These are phyloP conservation scores for Aethina tumida DNA, from an alignment of 1,140 invertebrate species.

Conservation along the genomic window DNA sequence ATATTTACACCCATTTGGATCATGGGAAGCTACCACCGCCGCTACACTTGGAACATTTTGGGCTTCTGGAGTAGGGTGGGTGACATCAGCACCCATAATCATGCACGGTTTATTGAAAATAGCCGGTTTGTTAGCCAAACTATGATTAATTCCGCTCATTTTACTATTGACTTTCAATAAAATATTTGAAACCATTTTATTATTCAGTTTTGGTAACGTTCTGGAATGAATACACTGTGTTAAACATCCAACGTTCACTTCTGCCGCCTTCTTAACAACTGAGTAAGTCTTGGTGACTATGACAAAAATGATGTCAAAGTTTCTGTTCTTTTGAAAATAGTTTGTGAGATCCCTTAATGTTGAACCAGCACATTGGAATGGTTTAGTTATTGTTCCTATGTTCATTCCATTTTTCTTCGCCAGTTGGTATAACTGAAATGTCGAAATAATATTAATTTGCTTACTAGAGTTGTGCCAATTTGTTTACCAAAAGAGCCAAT, in stretches of 20 bases:
- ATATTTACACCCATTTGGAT: constrained; percentile 51
- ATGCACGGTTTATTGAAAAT: constrained; percentile 32
- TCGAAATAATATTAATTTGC: not conserved
- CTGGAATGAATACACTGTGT: constrained; percentile 70
- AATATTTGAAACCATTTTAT: constrained; percentile 56
- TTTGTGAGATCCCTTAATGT: constrained; percentile 1
- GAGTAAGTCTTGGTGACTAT: constrained; percentile 37
- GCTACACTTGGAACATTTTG: constrained; percentile 54
- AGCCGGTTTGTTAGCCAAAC: constrained; percentile 33
- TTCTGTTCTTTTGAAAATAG: constrained; percentile 20
- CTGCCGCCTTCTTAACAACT: constrained; percentile 64
- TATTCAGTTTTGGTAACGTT: constrained; percentile 42
- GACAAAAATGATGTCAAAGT: constrained; percentile 42
- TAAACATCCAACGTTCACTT: constrained; percentile 60
- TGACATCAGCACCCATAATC: constrained; percentile 68
- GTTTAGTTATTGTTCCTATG: constrained; percentile 8
- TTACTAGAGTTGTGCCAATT: not conserved
- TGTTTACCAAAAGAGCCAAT: constrained; percentile 19
- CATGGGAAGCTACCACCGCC: constrained; percentile 60
- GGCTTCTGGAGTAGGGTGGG: constrained; percentile 70
- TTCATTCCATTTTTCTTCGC: constrained; percentile 14
- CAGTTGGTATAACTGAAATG: constrained; percentile 17
- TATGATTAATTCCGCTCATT: constrained; percentile 73
- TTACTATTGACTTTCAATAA: constrained; percentile 77
- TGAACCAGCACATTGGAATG: constrained; percentile 12